phyloP scores from a whole-genome alignment of 2,113 vertebrate genomes.

The Phylloscopus whistleri region DNA sequence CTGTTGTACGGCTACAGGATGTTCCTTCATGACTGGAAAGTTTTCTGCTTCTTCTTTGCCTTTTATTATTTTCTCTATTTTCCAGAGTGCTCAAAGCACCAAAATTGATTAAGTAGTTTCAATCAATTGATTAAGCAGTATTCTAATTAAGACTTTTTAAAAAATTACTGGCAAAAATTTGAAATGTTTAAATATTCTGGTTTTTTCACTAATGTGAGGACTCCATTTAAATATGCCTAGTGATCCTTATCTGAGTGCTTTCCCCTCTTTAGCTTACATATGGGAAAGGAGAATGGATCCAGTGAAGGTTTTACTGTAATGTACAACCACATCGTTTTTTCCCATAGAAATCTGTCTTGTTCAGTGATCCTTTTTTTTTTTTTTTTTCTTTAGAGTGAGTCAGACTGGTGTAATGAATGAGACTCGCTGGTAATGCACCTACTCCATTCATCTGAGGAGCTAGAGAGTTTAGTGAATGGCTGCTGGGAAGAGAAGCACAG shows the following conservation, averaged over 20 bases:
- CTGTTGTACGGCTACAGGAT: neutral
- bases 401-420: neutral
- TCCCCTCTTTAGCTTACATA: neutral
- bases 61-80: neutral
- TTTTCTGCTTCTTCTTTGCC: neutral
- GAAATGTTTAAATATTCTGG: neutral
- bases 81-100: neutral
- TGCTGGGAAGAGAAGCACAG: neutral
- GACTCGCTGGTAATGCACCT: neutral
- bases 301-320: neutral
- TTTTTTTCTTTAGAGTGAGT: neutral
- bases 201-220: neutral
- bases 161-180: neutral
- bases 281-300: neutral
- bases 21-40: neutral
- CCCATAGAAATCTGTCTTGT: neutral
- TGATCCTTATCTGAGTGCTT: neutral
- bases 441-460: neutral
- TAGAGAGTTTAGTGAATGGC: neutral
- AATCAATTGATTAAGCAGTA: neutral
- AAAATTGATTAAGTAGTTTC: neutral
- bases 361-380: neutral
- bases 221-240: neutral
- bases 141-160: neutral
- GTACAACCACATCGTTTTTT: neutral